Base-by-base conservation (phyloP, 2,797 vertebrate species). In the Dicrostonyx torquatus region DNA sequence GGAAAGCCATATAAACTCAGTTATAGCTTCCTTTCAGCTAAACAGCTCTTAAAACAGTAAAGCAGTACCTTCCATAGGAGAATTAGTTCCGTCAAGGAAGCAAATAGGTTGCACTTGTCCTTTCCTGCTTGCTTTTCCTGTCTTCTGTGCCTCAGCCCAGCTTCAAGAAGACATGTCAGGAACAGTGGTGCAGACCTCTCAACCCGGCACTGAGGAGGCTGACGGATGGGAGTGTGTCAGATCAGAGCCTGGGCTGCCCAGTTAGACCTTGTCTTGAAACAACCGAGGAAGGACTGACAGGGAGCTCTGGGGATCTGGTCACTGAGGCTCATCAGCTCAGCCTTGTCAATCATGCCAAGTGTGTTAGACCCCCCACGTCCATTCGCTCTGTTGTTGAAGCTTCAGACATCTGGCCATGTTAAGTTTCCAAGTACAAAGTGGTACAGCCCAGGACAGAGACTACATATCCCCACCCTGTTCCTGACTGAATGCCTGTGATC, bases 11-110 rank as follows among this genome's bases (percentile, higher is more conserved):
- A 86, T 70, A 89, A 84, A 92, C 29, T 86, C 78, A 87, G 20
- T 62, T 40, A 90, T 15, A 34, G 66, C 34, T 90, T 97, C 75
- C 68, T 66, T 93, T 85, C 64, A 70, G 89, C 58, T 70, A 70
- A 86, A 45, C 76, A 70, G 77, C 73, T 80, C 78, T 91, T 80
- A 93, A 95, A 91, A 91, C 73, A 85, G 26, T 68, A 43, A 64
- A 75, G 73, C 37, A 22, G 7, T 62, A 55, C 53, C 48, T 94
- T 88, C 53, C 6, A 8, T 15, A 50, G 76, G 88, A 91, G 50
- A 93, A 91, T 68, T 73, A 64, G 22, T 90, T 77, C 70, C 15
- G 68, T 29, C 13, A 5, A 78, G 62, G 62, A 91, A 77, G 55
- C 77, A 87, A 77, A 31, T 6, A 82, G 48, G 48, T 73, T 72